These are phyloP conservation scores for Vipera ursinii DNA, from an alignment of 2,797 vertebrate genomes.

Conservation along the genomic window DNA sequence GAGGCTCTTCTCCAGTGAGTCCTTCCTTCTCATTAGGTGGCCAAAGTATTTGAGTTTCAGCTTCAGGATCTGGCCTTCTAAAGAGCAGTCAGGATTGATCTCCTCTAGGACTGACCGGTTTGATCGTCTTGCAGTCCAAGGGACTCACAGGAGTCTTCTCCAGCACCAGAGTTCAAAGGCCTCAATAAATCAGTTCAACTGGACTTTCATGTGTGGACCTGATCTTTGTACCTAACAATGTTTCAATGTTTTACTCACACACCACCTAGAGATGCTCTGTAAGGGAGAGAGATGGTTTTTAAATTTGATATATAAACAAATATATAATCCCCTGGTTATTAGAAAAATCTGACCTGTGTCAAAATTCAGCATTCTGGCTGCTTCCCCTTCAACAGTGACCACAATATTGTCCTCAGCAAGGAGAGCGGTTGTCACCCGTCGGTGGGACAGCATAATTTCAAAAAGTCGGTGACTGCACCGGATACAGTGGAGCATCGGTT, in stretches of 20 bases:
- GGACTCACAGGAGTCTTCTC: too few species aligned
- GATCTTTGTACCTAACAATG: not conserved
- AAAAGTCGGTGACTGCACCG: conserved; percentile 78
- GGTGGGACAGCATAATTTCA: conserved; percentile 76
- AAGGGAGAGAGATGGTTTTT: not conserved
- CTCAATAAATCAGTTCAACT: not conserved
- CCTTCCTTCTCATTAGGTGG: too few species aligned
- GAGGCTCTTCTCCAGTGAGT: too few species aligned
- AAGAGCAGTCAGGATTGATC: too few species aligned
- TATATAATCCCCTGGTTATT: not conserved
- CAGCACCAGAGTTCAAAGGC: too few species aligned
- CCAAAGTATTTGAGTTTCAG: too few species aligned
- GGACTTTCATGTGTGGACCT: not conserved
- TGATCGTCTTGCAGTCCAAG: too few species aligned
- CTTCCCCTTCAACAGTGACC: conserved; percentile 78
- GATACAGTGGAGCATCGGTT: conserved; percentile 71
- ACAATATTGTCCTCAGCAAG: conserved; percentile 76
- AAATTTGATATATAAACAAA: not conserved
- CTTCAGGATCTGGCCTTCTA: too few species aligned
- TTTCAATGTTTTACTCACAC: not conserved
- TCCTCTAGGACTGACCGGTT: too few species aligned
- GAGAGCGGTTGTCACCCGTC: conserved; percentile 73
- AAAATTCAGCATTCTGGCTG: conserved; percentile 76
- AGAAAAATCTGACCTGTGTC: conserved; percentile 69
- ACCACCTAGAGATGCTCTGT: not conserved